phyloP scores from a whole-genome alignment of 37 sponge, comb jelly and placozoan species.

The Mnemiopsis leidyi region DNA sequence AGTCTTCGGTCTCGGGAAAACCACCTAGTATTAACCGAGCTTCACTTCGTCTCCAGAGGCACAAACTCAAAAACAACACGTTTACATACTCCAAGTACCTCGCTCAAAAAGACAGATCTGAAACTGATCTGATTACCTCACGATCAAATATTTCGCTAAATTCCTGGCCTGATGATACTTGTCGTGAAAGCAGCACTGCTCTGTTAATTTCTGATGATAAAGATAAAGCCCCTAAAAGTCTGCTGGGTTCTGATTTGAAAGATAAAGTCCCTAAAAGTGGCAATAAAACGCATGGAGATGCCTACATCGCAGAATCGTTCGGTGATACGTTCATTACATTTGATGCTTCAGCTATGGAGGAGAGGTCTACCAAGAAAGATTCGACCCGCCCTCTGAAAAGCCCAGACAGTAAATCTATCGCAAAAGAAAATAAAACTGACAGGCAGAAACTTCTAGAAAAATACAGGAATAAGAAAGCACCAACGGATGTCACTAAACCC shows the following conservation, averaged over 20 bases:
- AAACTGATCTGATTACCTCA: neutral
- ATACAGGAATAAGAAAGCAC: no score
- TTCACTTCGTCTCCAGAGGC: neutral
- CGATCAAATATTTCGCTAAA: neutral
- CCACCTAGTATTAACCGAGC: neutral
- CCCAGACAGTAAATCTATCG: no score
- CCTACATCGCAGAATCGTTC: neutral
- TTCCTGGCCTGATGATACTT: neutral
- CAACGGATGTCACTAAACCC: neutral
- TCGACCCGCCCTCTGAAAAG: no score
- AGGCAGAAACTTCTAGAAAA: no score
- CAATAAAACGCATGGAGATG: no score
- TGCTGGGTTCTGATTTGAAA: no score
- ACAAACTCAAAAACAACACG: neutral
- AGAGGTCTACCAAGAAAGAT: neutral
- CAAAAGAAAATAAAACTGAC: no score
- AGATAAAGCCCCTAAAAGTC: neutral
- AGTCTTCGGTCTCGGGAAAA: neutral
- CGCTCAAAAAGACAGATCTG: neutral
- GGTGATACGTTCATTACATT: neutral
- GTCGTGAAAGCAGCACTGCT: neutral
- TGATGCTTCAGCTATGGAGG: neutral
- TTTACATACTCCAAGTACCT: constrained; percentile 20
- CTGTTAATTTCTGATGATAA: no score
- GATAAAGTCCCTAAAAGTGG: no score